Evolutionary conservation across 92 coral and sea anemone genomes (phyloP), one percentile per base, ranked within the genome.

Genomic region (Phenganax marumi): DNA sequence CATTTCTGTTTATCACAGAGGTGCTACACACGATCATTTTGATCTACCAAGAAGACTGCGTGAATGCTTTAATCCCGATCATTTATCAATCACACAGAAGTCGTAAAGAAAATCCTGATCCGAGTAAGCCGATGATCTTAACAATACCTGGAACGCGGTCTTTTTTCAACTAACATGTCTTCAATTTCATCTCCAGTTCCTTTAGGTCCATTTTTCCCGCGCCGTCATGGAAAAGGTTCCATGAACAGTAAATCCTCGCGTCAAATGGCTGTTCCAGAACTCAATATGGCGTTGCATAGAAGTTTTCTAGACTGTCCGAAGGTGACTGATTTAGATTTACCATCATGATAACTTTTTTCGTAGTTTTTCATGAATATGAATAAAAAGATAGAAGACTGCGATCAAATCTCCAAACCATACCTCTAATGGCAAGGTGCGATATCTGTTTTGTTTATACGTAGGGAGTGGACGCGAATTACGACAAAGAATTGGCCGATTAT

Each of bases 201-300:
- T 39, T 88, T 92, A 13, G 99, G 99, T 52, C 99, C 99, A 17
- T 89, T 90, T 76, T 96, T 96, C 68, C 99, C 99, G 75, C 92
- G 99, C 22, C 91, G 97, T 39, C 96, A 96, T 77, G 88, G 96
- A 68, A 96, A 96, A 75, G 92, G 91, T 21, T 88, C 91, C 10
- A 91, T 92, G 51, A 90, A 91, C 66, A 92, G 96, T 23, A 96
- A 96, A 85, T 88, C 97, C 0, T 83, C 93, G 33, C 91, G 93
- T 1, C 88, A 97, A 12, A 97, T 97, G 21, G 88, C 97, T 25
- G 93, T 92, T 8, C 99, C 99, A 8, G 99, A 96, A 73, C 92
- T 96, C 8, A 96, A 96, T 72, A 96, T 96, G 99, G 91, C 90
- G 75, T 88, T 96, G 7, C 93, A 91, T 69, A 91, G 96, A 17